Evolutionary conservation across 1,140 invertebrate species (phyloP), one percentile per base, ranked within the genome.

Genomic region (Lutraria rhynchaena): DNA sequence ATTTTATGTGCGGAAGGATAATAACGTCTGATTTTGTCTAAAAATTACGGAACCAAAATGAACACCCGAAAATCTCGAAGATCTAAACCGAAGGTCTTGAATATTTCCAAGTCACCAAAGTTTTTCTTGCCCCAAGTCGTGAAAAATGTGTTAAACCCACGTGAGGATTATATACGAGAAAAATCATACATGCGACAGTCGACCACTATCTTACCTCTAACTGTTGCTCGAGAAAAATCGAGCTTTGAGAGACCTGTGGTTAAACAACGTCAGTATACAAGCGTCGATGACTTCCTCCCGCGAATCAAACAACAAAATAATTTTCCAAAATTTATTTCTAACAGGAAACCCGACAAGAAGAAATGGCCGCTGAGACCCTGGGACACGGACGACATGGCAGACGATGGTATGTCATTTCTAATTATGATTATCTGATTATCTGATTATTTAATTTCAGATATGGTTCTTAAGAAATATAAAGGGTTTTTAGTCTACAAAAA

Each of bases 321-420:
- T 9, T 15, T 15, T 3, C 17, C 9, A 44, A 65, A 15, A 24
- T 46, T 22, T 46, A 22, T 60, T 11, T 74, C 29, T 77, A 46
- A 65, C 74, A 77, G 74, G 74, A 63, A 65, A 35, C 2, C 74
- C 35, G 74, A 77, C 19, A 49, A 44, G 33, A 29, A 29, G 33
- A 63, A 37, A 31, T 63, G 58, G 44, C 31, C n/a, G 31, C 22
- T 77, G 5, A 33, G 24, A 15, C 57, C 57, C 29, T 77, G 74
- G 74, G 74, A 77, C 22, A 29, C 51, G 22, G 58, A 77, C 27
- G 31, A 29, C 9, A 63, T 2, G 3, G 0, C 58, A 13, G 74
- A 65, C 41, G 74, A 65, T 60, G 71, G 71, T 74, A 58, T 57
- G 57, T 60, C n/a, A n/a, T n/a, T n/a, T n/a, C n/a, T n/a, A n/a